Percentiles rank a stretch among this genome's conserved stretches.
Conservation (phyloP, 2,797 vertebrate genomes). For the Yasuhikotakia modesta region DNA sequence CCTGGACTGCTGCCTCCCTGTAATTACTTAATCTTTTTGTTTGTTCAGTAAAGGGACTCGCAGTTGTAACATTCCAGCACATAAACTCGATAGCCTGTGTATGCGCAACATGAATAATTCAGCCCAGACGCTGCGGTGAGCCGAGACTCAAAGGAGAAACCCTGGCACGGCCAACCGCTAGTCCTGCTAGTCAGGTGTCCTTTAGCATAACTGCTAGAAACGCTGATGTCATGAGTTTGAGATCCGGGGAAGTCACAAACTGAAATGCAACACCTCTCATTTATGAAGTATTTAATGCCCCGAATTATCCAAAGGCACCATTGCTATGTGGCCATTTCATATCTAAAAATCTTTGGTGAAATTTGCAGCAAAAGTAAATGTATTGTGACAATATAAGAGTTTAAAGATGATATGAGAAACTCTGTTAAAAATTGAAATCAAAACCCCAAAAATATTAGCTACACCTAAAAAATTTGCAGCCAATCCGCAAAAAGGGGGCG, state of each 20-base stretch:
- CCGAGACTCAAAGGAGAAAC: too few species aligned
- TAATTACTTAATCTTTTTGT: conserved; percentile 44
- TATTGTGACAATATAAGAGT: too few species aligned
- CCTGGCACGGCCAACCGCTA: conserved; percentile 2
- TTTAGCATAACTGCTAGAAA: neutral
- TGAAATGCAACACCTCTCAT: too few species aligned
- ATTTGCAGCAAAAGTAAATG: neutral
- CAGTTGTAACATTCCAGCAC: conserved; percentile 41
- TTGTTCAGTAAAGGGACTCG: neutral
- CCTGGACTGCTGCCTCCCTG: neutral
- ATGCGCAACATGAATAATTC: conserved; percentile 72
- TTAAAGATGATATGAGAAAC: too few species aligned
- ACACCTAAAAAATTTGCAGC: too few species aligned
- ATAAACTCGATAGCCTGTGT: conserved; percentile 43
- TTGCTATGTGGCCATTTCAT: neutral
- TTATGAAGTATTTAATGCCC: neutral
- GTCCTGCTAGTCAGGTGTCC: conserved; percentile 10
- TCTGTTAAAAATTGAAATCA: too few species aligned
- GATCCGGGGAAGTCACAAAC: neutral
- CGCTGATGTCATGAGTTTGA: neutral
- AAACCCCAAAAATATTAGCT: too few species aligned
- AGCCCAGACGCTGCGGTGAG: conserved; percentile 66
- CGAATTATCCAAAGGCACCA: neutral
- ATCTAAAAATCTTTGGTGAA: neutral
- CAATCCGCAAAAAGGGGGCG: too few species aligned